Base-by-base conservation (phyloP, 2,888 invertebrate genomes). In the Trimorus sp. region DNA sequence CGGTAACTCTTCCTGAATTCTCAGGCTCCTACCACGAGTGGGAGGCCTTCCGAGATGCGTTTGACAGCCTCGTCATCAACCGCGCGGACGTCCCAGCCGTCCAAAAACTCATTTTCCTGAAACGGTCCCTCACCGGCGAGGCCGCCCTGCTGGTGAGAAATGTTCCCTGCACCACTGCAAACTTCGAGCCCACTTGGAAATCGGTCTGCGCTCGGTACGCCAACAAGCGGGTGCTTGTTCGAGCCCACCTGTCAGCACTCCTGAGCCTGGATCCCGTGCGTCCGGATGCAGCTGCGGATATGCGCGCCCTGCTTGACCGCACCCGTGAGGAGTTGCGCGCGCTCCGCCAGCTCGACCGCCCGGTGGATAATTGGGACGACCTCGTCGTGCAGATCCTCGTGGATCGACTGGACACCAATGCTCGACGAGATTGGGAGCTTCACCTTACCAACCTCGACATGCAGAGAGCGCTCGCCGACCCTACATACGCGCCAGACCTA, bases 51-150 rank as follows among this genome's bases (percentile, higher is more conserved):
- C 45, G 62, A 0, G 79, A 79, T 12, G 42, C 66, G 0, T 74
- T 79, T 36, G n/a, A 26, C 0, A 36, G 60, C 4, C 36, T 79
- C 38, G 71, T 78, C 0, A 15, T 38, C 12, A 36, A 9, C 54
- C 42, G 42, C 0, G 11, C 62, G 0, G 53, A 83, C 2, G 54
- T 82, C 0, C 65, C 78, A 0, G 53, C 49, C 0, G 83, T 83
- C 1, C 82, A 83, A 26, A 83, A 83, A 38, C 37, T 85, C 2
- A 74, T 83, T 7, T 71, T 84, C 38, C 60, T 84, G 0, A 82
- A 83, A 16, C 53, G 54, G 54, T 65, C 79, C 15, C 51, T 84
- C 7, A 78, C 26, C 2, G 84, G 74, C 36, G 68, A 79, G 37
- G 79, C 84, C 0, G 62, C 82, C 1, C 60, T 63, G 0, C 53